A percentile compares a stretch with the other conserved stretches of the same genome.
Conservation (phyloP, 1,140 invertebrate species). For the Drosophila setifemur region DNA sequence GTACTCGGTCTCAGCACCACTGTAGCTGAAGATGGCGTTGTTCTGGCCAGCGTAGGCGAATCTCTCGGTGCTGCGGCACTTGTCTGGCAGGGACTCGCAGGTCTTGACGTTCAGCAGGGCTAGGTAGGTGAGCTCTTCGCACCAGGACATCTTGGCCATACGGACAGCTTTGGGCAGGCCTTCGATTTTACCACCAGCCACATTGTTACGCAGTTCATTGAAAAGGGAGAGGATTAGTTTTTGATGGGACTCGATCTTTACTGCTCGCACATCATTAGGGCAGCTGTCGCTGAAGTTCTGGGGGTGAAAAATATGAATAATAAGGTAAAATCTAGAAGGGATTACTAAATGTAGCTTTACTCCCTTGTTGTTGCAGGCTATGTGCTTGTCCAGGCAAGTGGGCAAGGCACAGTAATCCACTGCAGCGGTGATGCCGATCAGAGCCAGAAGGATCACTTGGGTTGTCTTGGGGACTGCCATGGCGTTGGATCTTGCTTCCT, state of each 20-base stretch:
- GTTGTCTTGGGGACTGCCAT: neutral
- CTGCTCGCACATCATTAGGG: slow-evolving; percentile 36
- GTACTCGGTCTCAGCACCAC: slow-evolving; percentile 51
- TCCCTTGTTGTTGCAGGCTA: slow-evolving; percentile 65
- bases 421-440: neutral
- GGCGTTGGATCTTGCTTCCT: neutral
- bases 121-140: slow-evolving; percentile 49
- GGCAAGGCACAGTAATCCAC: slow-evolving; percentile 59
- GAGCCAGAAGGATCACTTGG: slow-evolving; percentile 13
- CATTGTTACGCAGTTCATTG: slow-evolving; percentile 60
- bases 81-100: slow-evolving; percentile 46
- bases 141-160: slow-evolving; percentile 68
- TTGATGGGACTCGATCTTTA: slow-evolving; percentile 40
- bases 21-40: slow-evolving; percentile 60
- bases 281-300: slow-evolving; percentile 52
- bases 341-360: slow-evolving; percentile 7
- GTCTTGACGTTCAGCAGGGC: slow-evolving; percentile 48
- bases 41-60: slow-evolving; percentile 62
- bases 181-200: slow-evolving; percentile 47
- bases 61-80: slow-evolving; percentile 64
- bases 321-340: too few species aligned
- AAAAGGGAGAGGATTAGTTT: slow-evolving; percentile 50
- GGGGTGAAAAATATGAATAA: neutral
- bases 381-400: slow-evolving; percentile 58
- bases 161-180: slow-evolving; percentile 49